Percentiles rank a stretch among this genome's conserved stretches.
Conservation (phyloP, 2,797 vertebrate genomes). For the Paramormyrops hopkinsi region DNA sequence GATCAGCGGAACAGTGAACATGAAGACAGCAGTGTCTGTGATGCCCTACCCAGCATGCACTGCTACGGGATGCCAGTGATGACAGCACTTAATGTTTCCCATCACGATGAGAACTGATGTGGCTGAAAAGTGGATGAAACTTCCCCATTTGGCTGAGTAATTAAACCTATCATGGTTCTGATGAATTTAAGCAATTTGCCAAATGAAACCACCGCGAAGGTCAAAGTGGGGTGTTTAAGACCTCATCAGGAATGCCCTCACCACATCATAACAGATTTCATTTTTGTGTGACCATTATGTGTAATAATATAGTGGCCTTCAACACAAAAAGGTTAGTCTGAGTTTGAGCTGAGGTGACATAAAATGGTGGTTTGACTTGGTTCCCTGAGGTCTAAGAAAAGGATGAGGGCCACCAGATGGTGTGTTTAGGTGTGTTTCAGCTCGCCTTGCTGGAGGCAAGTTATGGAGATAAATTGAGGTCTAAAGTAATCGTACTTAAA, state of each 20-base stretch:
- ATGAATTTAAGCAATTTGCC: slow-evolving; percentile 9
- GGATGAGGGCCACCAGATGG: background rate
- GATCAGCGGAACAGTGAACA: background rate
- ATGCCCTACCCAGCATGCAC: background rate
- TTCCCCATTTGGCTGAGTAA: background rate
- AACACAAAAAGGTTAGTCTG: background rate
- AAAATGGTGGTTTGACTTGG: background rate
- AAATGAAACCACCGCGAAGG: background rate
- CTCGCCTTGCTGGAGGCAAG: background rate
- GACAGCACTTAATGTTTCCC: background rate
- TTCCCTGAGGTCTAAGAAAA: background rate
- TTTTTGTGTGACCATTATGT: background rate
- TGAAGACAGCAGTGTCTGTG: background rate
- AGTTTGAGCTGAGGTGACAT: background rate
- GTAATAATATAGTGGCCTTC: background rate
- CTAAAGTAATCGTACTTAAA: background rate
- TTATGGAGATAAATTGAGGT: background rate
- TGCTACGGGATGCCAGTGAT: background rate
- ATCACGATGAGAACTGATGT: background rate
- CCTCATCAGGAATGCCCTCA: background rate
- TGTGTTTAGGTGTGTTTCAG: background rate
- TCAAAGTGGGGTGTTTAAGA: background rate
- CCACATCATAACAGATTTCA: background rate
- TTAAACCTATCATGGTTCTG: background rate
- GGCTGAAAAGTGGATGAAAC: background rate